Evolutionary conservation across 1,140 invertebrate species (phyloP).

Genomic region (Anagrus nilaparvatae): DNA sequence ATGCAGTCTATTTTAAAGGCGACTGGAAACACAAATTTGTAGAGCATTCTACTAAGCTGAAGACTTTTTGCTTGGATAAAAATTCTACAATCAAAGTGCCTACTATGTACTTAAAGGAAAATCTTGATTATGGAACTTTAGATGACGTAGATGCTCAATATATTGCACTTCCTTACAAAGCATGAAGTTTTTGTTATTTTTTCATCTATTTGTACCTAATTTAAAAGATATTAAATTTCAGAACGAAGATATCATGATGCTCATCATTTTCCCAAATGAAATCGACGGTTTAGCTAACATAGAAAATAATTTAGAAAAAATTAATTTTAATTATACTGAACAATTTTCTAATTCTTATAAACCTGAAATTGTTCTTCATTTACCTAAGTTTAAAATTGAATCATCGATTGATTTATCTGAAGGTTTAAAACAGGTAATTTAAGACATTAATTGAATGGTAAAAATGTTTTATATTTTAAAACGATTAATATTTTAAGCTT

Average conservation of each 20-base stretch:
- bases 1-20: background rate
- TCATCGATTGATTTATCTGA: background rate
- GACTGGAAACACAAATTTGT: background rate
- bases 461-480: too few species aligned
- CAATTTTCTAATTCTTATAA: too few species aligned
- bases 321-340: too few species aligned
- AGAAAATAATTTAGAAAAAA: background rate
- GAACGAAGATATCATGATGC: background rate
- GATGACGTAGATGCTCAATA: background rate
- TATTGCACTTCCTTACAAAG: background rate
- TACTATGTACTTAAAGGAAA: background rate
- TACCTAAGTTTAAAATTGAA: background rate
- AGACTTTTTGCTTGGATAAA: too few species aligned
- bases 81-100: background rate
- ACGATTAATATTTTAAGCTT: constrained; percentile 42
- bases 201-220: background rate
- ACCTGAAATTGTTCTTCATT: background rate
- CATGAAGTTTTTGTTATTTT: background rate
- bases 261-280: background rate
- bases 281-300: background rate
- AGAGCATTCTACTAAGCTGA: background rate
- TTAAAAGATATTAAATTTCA: background rate
- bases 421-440: background rate
- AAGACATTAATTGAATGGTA: too few species aligned
- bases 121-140: background rate